Percentiles rank a stretch among this genome's conserved stretches.
These are phyloP conservation scores for Schizopygopsis pylzovi DNA, from an alignment of 2,797 vertebrate genomes.

Conservation along the genomic window DNA sequence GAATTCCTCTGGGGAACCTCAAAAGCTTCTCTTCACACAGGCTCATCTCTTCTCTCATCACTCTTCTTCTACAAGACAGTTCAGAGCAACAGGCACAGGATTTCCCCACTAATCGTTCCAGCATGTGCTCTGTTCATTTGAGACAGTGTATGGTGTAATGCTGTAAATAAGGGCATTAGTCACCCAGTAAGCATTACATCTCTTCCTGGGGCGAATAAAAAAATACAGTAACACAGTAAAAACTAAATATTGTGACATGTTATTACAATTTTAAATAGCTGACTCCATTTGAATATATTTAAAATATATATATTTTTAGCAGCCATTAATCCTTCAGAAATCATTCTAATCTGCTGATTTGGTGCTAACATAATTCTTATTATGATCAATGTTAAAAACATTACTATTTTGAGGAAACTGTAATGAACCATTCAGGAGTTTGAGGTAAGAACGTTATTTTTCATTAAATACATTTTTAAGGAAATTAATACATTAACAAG, in stretches of 20 bases:
- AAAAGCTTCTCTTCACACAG: not conserved
- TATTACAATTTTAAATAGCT: not conserved
- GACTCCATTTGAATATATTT: not conserved
- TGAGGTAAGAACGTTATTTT: not conserved
- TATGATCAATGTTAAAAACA: not conserved
- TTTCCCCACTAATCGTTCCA: slow-evolving; percentile 48
- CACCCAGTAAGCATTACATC: slow-evolving; percentile 14
- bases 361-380: not conserved
- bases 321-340: not conserved
- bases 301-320: not conserved
- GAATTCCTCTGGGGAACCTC: slow-evolving; percentile 17
- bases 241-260: not conserved
- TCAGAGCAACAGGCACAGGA: slow-evolving; percentile 22
- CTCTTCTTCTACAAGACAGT: not conserved
- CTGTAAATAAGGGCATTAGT: slow-evolving; percentile 38
- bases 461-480: not conserved
- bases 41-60: slow-evolving; percentile 6
- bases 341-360: not conserved
- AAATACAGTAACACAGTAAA: not conserved
- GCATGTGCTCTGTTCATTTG: slow-evolving; percentile 36
- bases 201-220: slow-evolving; percentile 13
- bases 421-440: not conserved
- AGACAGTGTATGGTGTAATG: slow-evolving; percentile 40
- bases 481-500: not conserved
- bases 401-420: not conserved